Conservation (phyloP, 2,797 vertebrate genomes). For the Hafferia zeledoni region DNA sequence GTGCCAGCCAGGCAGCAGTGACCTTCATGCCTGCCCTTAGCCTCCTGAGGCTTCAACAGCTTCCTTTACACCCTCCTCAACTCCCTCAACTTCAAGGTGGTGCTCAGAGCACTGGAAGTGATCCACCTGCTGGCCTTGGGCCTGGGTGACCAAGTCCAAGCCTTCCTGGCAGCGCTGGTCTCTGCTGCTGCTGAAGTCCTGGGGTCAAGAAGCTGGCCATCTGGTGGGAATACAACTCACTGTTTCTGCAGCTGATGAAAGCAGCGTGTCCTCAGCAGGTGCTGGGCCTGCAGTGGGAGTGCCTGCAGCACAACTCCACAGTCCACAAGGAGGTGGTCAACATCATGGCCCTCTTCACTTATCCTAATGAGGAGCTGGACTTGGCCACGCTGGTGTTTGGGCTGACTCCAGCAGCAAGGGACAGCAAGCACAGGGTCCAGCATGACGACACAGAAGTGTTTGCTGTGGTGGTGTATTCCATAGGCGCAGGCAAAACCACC, state of each 20-base stretch:
- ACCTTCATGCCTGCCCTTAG: constrained; percentile 62
- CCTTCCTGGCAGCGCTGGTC: constrained; percentile 80
- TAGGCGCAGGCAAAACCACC: constrained; percentile 80
- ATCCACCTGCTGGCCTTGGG: constrained; percentile 83
- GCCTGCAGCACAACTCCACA: constrained; percentile 84
- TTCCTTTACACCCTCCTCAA: constrained; percentile 84
- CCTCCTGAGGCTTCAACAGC: constrained; percentile 84
- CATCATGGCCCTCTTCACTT: constrained; percentile 82
- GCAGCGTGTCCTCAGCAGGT: constrained; percentile 81
- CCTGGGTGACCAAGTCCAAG: constrained; percentile 71
- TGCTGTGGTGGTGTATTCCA: constrained; percentile 82
- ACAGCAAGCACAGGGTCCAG: constrained; percentile 85
- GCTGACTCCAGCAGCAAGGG: constrained; percentile 85
- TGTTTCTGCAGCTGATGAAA: constrained; percentile 85
- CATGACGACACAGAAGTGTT: constrained; percentile 89
- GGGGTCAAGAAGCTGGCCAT: constrained; percentile 81
- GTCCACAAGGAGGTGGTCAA: constrained; percentile 87
- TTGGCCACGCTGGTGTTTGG: constrained; percentile 82
- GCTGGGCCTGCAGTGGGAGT: constrained; percentile 75
- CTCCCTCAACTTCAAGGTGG: constrained; percentile 88
- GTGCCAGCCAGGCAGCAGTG: constrained; percentile 69
- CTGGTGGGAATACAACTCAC: constrained; percentile 83
- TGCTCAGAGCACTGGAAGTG: constrained; percentile 85
- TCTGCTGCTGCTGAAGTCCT: constrained; percentile 82
- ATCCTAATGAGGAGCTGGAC: constrained; percentile 85